These are phyloP conservation scores for Melanaphis sacchari DNA, from an alignment of 1,140 invertebrate species.

Conservation along the genomic window DNA sequence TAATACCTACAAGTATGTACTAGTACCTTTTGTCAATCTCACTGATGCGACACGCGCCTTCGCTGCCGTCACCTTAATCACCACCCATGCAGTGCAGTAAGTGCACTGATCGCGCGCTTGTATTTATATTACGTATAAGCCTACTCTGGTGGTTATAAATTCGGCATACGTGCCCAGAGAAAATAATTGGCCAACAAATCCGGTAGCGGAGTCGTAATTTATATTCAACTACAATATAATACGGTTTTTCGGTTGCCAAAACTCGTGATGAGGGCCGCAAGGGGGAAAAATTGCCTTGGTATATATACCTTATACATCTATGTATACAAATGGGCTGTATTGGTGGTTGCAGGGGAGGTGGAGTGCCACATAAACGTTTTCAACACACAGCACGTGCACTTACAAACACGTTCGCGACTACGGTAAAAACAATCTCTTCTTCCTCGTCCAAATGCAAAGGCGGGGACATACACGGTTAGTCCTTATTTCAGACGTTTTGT, in stretches of 20 bases:
- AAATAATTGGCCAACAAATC: conserved; percentile 41
- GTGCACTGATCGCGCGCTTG: not conserved
- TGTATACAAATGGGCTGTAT: not conserved
- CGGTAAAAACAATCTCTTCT: not conserved
- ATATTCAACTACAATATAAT: conserved; percentile 46
- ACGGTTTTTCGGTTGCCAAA: conserved; percentile 48
- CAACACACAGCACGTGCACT: not conserved
- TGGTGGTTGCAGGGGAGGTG: not conserved
- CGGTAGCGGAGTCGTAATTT: conserved; percentile 48
- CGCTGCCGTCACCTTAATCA: not conserved
- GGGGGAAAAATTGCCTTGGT: not conserved
- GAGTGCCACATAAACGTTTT: conserved; percentile 8
- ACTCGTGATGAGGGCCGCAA: not conserved
- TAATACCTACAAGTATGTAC: not conserved
- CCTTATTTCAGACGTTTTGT: not conserved
- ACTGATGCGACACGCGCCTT: not conserved
- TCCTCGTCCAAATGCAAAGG: not conserved
- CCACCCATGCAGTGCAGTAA: not conserved
- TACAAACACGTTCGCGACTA: not conserved
- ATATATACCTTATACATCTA: not conserved
- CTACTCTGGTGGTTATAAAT: conserved; percentile 31
- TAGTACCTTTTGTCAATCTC: not conserved
- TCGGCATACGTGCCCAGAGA: conserved; percentile 36
- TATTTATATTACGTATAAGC: not conserved
- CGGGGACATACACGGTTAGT: not conserved